Conservation (phyloP, 2,888 invertebrate species). For the Axea sp. region DNA sequence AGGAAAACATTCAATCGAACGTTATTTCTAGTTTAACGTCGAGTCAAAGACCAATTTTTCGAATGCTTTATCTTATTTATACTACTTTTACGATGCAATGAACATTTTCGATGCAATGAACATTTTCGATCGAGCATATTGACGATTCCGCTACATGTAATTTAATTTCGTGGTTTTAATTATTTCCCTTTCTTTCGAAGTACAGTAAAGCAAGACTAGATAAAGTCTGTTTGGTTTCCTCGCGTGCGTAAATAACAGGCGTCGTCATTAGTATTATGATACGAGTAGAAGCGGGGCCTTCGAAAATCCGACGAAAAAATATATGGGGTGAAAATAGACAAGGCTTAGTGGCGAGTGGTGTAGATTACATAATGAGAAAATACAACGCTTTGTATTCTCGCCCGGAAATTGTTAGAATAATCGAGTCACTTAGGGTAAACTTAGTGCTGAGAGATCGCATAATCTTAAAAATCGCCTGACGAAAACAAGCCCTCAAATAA, state of each 20-base stretch:
- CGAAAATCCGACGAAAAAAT: conserved; percentile 29
- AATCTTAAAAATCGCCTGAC: conserved; percentile 39
- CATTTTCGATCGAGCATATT: too few relatives aligned
- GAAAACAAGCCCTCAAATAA: conserved; percentile 21
- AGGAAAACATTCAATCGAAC: conserved; percentile 3
- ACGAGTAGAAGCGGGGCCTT: neutral
- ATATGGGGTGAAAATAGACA: conserved; percentile 44
- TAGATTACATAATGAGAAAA: conserved; percentile 50
- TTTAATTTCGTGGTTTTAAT: too few relatives aligned
- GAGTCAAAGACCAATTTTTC: too few relatives aligned
- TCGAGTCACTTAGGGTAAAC: conserved; percentile 51
- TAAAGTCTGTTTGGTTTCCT: conserved; percentile 7
- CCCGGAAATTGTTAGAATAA: conserved; percentile 48
- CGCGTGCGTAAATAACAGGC: conserved; percentile 15
- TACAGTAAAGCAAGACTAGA: too few relatives aligned
- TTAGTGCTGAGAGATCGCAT: conserved; percentile 33
- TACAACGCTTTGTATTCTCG: conserved; percentile 43
- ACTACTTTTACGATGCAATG: too few relatives aligned
- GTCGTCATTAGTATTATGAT: conserved; percentile 15
- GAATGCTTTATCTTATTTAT: too few relatives aligned
- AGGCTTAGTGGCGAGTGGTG: conserved; percentile 45
- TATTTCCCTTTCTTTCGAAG: too few relatives aligned
- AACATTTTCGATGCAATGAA: too few relatives aligned
- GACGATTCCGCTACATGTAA: too few relatives aligned
- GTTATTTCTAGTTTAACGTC: conserved; percentile 6